phyloP scores from a whole-genome alignment of 2,888 invertebrate species.

The Prosapia bicincta region DNA sequence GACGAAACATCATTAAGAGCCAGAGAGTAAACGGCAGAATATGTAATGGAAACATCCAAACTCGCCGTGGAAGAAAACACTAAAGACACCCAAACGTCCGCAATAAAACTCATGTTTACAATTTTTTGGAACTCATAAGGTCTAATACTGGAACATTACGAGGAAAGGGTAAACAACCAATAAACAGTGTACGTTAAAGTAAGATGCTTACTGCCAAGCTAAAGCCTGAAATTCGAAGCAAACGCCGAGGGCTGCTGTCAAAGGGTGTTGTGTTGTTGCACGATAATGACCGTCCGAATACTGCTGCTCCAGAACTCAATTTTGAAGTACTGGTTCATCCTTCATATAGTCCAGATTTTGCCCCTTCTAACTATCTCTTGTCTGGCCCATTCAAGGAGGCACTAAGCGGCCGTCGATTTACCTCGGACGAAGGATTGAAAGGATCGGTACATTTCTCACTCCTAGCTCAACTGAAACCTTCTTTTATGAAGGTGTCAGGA shows the following conservation, averaged over 20 bases:
- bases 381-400: neutral
- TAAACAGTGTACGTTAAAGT: neutral
- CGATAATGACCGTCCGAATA: neutral
- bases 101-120: neutral
- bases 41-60: too few species aligned
- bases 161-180: neutral
- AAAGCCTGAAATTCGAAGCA: constrained; percentile 3
- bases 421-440: neutral
- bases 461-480: neutral
- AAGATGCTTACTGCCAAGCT: neutral
- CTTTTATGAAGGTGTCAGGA: neutral
- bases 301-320: neutral
- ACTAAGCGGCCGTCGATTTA: constrained; percentile 2
- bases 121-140: neutral
- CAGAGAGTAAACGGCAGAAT: too few species aligned
- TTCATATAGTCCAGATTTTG: neutral
- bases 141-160: neutral
- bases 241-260: neutral
- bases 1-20: too few species aligned
- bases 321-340: neutral
- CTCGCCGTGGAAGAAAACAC: neutral
- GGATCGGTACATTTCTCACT: neutral
- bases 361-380: neutral
- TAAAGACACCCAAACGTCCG: neutral
- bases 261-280: neutral